Evolutionary conservation across 2,797 vertebrate genomes (phyloP).

Genomic region (Microctenopoma steveboyesi): DNA sequence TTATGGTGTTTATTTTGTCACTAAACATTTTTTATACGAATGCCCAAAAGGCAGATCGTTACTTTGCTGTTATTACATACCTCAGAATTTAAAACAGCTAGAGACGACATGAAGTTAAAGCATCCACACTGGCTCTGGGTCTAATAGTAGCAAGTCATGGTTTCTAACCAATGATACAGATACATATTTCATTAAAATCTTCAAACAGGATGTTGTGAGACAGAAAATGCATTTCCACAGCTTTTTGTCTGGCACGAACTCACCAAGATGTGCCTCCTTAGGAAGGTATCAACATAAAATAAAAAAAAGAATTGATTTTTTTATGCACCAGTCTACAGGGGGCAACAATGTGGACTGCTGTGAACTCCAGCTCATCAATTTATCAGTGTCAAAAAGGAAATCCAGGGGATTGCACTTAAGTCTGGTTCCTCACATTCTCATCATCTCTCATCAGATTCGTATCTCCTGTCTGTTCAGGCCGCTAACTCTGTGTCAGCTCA

Average conservation of each 20-base stretch:
- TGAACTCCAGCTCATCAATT: conserved; percentile 73
- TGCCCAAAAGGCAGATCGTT: neutral
- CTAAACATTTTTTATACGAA: neutral
- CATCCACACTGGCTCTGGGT: neutral
- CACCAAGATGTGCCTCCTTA: conserved; percentile 56
- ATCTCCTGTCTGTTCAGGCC: conserved; percentile 70
- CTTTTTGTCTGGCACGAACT: conserved; percentile 45
- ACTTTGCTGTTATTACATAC: conserved; percentile 10
- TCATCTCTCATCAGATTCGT: conserved; percentile 56
- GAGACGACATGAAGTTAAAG: conserved; percentile 3
- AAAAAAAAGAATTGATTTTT: conserved; percentile 43
- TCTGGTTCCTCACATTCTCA: conserved; percentile 55
- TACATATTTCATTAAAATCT: conserved; percentile 27
- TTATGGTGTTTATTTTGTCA: conserved; percentile 32
- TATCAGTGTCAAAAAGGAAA: conserved; percentile 70
- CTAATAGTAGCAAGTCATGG: conserved; percentile 8
- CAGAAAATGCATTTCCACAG: conserved; percentile 40
- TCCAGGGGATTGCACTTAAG: conserved; percentile 72
- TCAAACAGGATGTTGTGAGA: conserved; percentile 22
- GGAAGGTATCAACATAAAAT: conserved; percentile 54
- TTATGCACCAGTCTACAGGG: conserved; percentile 57
- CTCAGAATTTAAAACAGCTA: conserved; percentile 1
- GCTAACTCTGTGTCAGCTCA: conserved; percentile 67
- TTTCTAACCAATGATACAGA: conserved; percentile 6
- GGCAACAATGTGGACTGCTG: conserved; percentile 64